phyloP scores from a whole-genome alignment of 2,797 vertebrate species.

The Hippoglossus hippoglossus region DNA sequence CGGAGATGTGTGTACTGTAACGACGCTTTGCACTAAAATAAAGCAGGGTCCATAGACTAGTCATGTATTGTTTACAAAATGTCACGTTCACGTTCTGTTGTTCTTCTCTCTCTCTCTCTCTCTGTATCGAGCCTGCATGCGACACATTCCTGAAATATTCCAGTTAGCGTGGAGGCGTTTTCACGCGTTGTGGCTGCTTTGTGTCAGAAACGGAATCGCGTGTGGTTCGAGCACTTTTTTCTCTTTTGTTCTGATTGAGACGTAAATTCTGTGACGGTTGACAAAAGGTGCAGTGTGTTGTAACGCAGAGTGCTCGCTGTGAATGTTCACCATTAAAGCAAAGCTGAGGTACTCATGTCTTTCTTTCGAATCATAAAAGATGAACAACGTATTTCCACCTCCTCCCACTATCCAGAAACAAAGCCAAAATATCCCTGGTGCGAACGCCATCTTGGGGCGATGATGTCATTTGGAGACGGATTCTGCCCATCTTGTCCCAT shows the following conservation, averaged over 20 bases:
- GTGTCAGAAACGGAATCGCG: constrained; percentile 34
- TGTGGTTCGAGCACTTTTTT: constrained; percentile 25
- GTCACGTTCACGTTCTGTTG: constrained; percentile 48
- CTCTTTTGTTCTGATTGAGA: constrained; percentile 29
- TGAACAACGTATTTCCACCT: background rate
- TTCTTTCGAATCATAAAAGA: background rate
- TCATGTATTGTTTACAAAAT: constrained; percentile 61
- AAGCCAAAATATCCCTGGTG: too few relatives aligned
- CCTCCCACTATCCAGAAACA: too few relatives aligned
- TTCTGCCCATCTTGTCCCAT: too few relatives aligned
- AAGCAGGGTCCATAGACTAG: constrained; percentile 62
- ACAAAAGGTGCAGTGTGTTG: constrained; percentile 53
- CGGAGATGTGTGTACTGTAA: constrained; percentile 62
- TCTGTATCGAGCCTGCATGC: constrained; percentile 63
- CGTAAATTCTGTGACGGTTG: constrained; percentile 29
- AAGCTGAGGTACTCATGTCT: constrained; percentile 32
- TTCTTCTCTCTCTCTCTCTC: constrained; percentile 57
- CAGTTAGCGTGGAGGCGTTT: constrained; percentile 33
- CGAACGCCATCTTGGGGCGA: too few relatives aligned
- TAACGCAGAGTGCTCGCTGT: constrained; percentile 61
- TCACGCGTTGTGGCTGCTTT: constrained; percentile 48
- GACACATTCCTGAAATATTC: constrained; percentile 56
- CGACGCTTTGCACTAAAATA: constrained; percentile 68
- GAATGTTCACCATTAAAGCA: constrained; percentile 71
- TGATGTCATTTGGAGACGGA: too few relatives aligned